Conservation (phyloP, 2,888 invertebrate species). For the Palloptera scutellata region DNA sequence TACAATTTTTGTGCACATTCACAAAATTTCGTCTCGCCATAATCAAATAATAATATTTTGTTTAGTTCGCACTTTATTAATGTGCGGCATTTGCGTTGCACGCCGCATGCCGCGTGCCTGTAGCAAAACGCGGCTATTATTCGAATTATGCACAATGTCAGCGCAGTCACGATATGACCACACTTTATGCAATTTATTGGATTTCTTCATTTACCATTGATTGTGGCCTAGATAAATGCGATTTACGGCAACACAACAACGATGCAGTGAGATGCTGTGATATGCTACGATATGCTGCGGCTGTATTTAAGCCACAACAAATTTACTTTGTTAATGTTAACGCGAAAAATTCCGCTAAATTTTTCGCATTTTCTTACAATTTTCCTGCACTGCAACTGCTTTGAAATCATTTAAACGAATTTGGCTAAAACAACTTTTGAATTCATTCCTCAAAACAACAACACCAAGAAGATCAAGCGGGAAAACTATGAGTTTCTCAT, state of each 20-base stretch:
- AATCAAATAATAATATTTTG: too few species aligned
- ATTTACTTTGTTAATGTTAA: constrained; percentile 16
- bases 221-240: constrained; percentile 39
- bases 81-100: not conserved
- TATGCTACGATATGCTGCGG: constrained; percentile 1
- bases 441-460: constrained; percentile 25
- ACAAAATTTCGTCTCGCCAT: too few species aligned
- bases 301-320: constrained; percentile 5
- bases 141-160: constrained; percentile 38
- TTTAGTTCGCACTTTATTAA: not conserved
- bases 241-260: constrained; percentile 3
- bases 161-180: constrained; percentile 36
- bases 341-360: not conserved
- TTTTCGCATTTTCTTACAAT: too few species aligned
- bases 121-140: not conserved
- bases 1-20: too few species aligned
- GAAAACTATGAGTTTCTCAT: too few species aligned
- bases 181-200: not conserved
- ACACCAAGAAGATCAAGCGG: constrained; percentile 1
- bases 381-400: too few species aligned
- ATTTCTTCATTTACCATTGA: constrained; percentile 38
- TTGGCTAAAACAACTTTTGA: constrained; percentile 43
- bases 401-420: constrained; percentile 39
- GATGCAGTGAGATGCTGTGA: not conserved
- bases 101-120: not conserved